Conservation (phyloP, 2,797 vertebrate species). For the Tenualosa ilisha region DNA sequence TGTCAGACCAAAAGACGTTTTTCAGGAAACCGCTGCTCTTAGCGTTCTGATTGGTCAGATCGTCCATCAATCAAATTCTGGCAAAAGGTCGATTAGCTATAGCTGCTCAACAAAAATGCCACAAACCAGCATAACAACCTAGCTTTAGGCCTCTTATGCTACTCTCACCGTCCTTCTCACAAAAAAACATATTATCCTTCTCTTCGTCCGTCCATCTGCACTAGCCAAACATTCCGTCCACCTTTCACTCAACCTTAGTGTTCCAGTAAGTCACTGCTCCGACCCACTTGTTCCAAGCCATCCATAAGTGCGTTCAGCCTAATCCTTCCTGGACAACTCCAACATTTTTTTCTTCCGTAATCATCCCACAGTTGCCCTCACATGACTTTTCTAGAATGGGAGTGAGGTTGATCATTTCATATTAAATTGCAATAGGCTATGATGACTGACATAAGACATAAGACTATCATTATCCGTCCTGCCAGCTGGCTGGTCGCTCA, state of each 20-base stretch:
- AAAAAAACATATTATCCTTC: constrained; percentile 1
- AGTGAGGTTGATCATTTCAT: not conserved
- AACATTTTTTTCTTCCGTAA: not conserved
- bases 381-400: not conserved
- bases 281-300: not conserved
- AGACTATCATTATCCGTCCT: not conserved
- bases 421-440: not conserved
- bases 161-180: not conserved
- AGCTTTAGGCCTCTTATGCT: not conserved
- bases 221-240: not conserved
- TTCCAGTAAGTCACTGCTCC: not conserved
- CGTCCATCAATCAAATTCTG: too few relatives aligned
- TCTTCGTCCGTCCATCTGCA: not conserved
- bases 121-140: not conserved
- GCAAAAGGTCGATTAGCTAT: not conserved
- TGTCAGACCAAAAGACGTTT: too few relatives aligned
- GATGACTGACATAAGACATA: not conserved
- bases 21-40: too few relatives aligned
- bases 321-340: not conserved
- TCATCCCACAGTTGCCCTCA: not conserved
- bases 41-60: too few relatives aligned
- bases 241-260: not conserved
- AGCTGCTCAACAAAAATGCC: not conserved
- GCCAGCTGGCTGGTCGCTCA: not conserved
- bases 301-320: not conserved